phyloP scores from a whole-genome alignment of 2,113 vertebrate genomes.

The Colaptes auratus region DNA sequence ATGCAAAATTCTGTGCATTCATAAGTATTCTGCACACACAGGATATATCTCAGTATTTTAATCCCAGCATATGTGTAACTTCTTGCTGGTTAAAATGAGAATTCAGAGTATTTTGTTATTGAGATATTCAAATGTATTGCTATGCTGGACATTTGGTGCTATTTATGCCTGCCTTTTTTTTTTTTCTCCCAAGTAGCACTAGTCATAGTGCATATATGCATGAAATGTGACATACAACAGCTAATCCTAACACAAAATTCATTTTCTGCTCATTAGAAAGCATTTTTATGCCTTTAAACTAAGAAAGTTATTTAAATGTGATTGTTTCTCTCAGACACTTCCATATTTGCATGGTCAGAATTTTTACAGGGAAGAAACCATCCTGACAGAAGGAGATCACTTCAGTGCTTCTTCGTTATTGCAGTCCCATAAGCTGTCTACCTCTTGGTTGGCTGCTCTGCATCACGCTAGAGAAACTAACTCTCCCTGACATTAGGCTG shows the following conservation, averaged over 20 bases:
- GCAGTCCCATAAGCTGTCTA: not conserved
- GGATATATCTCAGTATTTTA: not conserved
- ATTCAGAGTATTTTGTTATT: not conserved
- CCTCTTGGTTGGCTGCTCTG: conserved; percentile 25
- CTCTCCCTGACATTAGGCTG: conserved; percentile 60
- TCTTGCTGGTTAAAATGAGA: not conserved
- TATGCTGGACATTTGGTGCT: not conserved
- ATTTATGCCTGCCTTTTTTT: not conserved
- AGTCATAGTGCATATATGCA: not conserved
- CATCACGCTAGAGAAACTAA: conserved; percentile 61
- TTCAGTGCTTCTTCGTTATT: conserved; percentile 31
- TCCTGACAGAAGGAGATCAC: conserved; percentile 4
- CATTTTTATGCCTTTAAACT: not conserved
- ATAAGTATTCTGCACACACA: not conserved
- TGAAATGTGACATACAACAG: not conserved
- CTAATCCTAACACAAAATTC: not conserved
- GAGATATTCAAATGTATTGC: not conserved
- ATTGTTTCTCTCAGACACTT: not conserved
- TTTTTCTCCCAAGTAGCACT: not conserved
- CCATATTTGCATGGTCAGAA: not conserved
- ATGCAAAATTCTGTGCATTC: not conserved
- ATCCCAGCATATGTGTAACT: not conserved
- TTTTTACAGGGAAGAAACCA: not conserved
- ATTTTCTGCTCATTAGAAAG: not conserved
- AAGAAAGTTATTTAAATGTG: not conserved